Base-by-base conservation (phyloP, 1,140 invertebrate species). In the Trachymyrmex cornetzi region DNA sequence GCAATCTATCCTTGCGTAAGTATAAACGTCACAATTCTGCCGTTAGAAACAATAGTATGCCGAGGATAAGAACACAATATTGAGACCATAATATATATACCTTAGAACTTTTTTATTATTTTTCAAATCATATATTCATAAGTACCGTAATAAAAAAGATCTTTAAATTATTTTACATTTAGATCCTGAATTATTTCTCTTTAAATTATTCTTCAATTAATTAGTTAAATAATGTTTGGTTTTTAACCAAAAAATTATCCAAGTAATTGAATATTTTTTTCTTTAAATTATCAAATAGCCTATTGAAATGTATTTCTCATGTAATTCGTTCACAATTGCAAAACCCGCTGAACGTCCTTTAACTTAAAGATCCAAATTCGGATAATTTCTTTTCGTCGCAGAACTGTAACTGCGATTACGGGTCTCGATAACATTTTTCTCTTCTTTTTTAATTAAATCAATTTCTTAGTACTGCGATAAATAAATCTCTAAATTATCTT, bases 1-100 rank as follows among this genome's bases (percentile, higher is more conserved):
- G 50, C 48, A 12, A 71, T 30, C 22, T 16, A 30, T 34, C 7
- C 27, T 88, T 88, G 74, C 82, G 84, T 22, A 88, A 87, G n/a
- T 59, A 27, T 74, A 80, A 77, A 63, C 27, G 53, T 82, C 2
- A 19, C 24, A 63, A 74, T 87, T 63, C 50, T 77, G 19, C 75
- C 30, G 11, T 71, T 79, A 85, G 53, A 69, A 22, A 55, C 48
- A 16, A 50, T 4, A 44, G 3, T 53, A 85, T 59, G 19, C 12
- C 22, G 24, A 75, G 7, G 24, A 87, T 22, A 69, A 66, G 7
- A 67, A 59, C 30, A 5, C 2, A n/a, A 11, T 9, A n/a, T 34
- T 27, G 11, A 30, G 30, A 6, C 16, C 0, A 53, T 9, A 53
- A n/a, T 38, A 69, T 9, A 22, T 14, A 50, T 30, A 44, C 0